A percentile compares a stretch with the other conserved stretches of the same genome.
Evolutionary conservation across 2,113 vertebrate species (phyloP).

Genomic region (Neogale vison): DNA sequence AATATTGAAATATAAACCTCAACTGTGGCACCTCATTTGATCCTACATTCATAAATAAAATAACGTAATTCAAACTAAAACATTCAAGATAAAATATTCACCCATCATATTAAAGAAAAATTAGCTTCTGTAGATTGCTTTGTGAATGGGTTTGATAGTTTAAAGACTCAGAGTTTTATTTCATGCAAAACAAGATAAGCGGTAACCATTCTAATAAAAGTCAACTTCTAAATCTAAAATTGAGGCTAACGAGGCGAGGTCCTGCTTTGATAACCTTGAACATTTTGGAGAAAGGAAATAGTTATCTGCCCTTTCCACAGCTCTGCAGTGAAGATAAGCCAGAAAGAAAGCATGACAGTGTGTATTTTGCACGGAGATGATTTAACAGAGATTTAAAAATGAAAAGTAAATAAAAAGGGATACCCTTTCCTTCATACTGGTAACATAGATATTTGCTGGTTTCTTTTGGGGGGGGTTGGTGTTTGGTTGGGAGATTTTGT

Average conservation of each 20-base stretch:
- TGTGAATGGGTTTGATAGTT: not conserved
- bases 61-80: not conserved
- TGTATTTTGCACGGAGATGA: not conserved
- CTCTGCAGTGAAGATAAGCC: not conserved
- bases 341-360: not conserved
- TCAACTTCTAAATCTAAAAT: slow-evolving; percentile 10
- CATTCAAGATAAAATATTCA: not conserved
- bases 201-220: not conserved
- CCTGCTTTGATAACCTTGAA: slow-evolving; percentile 19
- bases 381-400: slow-evolving; percentile 42
- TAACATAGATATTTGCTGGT: not conserved
- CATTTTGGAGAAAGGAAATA: not conserved
- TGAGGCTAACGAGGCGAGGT: not conserved
- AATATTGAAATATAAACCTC: not conserved
- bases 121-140: not conserved
- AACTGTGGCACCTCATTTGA: not conserved
- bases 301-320: slow-evolving; percentile 18
- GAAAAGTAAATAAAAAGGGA: slow-evolving; percentile 41
- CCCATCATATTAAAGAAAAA: not conserved
- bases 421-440: not conserved
- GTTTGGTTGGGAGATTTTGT: not conserved
- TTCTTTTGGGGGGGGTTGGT: not conserved
- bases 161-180: slow-evolving; percentile 33
- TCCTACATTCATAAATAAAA: not conserved
- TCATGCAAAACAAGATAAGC: not conserved